Base-by-base conservation (phyloP, 2,888 invertebrate genomes). In the Aleiodes testaceus region DNA sequence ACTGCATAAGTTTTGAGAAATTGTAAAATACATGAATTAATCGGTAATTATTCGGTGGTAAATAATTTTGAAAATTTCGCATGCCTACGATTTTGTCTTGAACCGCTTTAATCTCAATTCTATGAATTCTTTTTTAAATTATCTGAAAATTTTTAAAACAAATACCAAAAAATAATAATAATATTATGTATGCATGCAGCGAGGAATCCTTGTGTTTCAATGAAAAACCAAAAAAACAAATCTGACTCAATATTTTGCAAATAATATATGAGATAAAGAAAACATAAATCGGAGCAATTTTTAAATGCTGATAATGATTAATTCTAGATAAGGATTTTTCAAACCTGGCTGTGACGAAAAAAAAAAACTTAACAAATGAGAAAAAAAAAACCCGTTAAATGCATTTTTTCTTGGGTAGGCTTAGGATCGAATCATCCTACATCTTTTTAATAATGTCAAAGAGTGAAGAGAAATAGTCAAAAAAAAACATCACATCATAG, bases 311-410 rank as follows among this genome's bases (percentile, higher is more conserved):
- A 61, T 16, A 36, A 16, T 61, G 59, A 61, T 68, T 61, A 68
- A 68, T 49, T 68, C 68, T 68, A 68, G 61, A 42, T 68, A 68
- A 68, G 68, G 50, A 49, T 61, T 68, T 49, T 68, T 68, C 68
- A 68, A 68, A 68, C 68, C 50, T 68, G 68, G 68, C 68, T 68
- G 68, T 68, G 68, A 59, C 50, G 53, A 66, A 53, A 66, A 36
- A 53, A 53, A 18, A 59, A 59, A 42, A 59, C 36, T 59, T 30
- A 59, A 30, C 59, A 50, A 16, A 26, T 26, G 26, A 26, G 26
- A 26, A 2, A 26, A 26, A 26, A 61, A 47, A 68, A 68, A 61
- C 49, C 68, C 61, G 61, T 26, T 61, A 61, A 36, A 47, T 68
- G 50, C 68, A 61, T 68, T 61, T 61, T 59, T 68, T 59, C 42